Evolutionary conservation across 2,888 invertebrate genomes (phyloP).

Genomic region (Hirtodrosophila cameraria): DNA sequence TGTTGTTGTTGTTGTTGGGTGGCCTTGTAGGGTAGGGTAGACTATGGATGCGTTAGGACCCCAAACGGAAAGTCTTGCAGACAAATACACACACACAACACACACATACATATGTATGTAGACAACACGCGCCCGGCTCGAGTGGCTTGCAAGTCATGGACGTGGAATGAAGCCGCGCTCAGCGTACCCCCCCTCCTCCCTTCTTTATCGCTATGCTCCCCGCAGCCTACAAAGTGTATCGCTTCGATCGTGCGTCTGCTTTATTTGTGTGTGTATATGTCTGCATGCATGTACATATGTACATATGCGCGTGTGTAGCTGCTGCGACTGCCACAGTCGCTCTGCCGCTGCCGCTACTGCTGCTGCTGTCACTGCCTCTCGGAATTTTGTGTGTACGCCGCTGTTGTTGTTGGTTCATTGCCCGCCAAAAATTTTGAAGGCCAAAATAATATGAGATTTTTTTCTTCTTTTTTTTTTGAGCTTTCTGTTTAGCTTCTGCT

Average conservation of each 20-base stretch:
- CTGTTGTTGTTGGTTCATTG: conserved; percentile 83
- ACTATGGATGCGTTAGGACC: conserved; percentile 4
- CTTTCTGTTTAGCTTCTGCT: conserved; percentile 62
- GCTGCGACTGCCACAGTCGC: background rate
- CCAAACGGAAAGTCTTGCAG: conserved; percentile 5
- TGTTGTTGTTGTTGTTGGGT: background rate
- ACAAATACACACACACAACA: conserved; percentile 11
- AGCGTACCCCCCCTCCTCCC: background rate
- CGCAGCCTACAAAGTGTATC: conserved; percentile 2
- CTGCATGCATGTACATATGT: too few species aligned
- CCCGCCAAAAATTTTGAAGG: conserved; percentile 83
- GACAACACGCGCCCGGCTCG: conserved; percentile 41
- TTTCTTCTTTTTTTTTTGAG: conserved; percentile 42
- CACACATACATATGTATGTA: conserved; percentile 9
- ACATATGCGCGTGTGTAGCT: conserved; percentile 2
- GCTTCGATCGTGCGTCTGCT: conserved; percentile 50
- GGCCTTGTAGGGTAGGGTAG: background rate
- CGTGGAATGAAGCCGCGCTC: conserved; percentile 20
- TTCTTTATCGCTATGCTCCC: background rate
- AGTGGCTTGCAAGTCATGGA: conserved; percentile 47
- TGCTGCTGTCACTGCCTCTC: background rate
- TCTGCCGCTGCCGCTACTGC: background rate
- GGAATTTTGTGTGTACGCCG: conserved; percentile 25
- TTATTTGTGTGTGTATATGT: conserved; percentile 7
- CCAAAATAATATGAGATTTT: conserved; percentile 81